Evolutionary conservation across 2,113 vertebrate species (phyloP).

Genomic region (Euleptes europaea): DNA sequence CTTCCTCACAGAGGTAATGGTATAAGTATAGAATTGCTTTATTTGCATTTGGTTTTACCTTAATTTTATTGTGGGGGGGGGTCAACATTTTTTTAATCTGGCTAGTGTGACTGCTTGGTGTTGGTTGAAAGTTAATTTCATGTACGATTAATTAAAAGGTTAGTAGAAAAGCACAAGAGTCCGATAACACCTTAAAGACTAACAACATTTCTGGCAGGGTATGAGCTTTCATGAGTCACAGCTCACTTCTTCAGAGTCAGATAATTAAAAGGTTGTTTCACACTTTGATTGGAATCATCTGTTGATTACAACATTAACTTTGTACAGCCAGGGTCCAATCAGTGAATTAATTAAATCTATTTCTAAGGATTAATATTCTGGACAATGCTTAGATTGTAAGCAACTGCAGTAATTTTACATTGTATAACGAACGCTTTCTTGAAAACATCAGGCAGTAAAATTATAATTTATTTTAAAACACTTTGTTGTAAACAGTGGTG

Average conservation of each 20-base stretch:
- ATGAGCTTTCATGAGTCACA: too few relatives aligned
- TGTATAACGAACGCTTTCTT: background rate
- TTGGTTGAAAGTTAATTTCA: background rate
- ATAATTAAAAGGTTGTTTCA: background rate
- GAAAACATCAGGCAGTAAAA: background rate
- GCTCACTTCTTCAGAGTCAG: too few relatives aligned
- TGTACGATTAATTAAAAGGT: background rate
- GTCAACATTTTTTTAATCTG: background rate
- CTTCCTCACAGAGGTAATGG: background rate
- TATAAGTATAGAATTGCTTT: background rate
- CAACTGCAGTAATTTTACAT: background rate
- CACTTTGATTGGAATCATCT: background rate
- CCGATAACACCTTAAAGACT: too few relatives aligned
- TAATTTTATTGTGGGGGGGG: background rate
- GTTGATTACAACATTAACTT: background rate
- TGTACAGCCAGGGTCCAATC: background rate
- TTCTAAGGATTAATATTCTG: background rate
- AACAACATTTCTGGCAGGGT: too few relatives aligned
- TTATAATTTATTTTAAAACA: background rate
- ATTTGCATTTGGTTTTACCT: background rate
- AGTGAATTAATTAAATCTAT: background rate
- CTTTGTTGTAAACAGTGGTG: background rate
- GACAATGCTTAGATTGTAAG: background rate
- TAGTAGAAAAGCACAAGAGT: background rate
- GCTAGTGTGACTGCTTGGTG: background rate